A percentile compares a stretch with the other conserved stretches of the same genome.
These are phyloP conservation scores for Acronicta alni DNA, from an alignment of 2,888 invertebrate species.

Conservation along the genomic window DNA sequence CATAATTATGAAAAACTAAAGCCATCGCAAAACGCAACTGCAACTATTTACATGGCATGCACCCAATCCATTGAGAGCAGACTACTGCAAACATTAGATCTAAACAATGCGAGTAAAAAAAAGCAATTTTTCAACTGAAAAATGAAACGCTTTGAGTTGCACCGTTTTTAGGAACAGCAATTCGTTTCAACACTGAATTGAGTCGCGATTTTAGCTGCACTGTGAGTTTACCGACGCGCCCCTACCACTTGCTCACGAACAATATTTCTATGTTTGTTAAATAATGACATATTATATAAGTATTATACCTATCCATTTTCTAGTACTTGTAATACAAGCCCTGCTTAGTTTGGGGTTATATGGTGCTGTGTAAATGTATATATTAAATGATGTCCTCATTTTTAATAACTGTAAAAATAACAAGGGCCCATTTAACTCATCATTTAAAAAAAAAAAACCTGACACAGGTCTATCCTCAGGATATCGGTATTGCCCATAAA, in stretches of 20 bases:
- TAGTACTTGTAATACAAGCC: no score
- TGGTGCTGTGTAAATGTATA: no score
- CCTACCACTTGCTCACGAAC: constrained; percentile 36
- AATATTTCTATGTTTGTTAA: background rate
- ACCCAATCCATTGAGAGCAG: background rate
- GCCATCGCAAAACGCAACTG: background rate
- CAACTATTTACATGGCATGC: background rate
- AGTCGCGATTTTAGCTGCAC: constrained; percentile 61
- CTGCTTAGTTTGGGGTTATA: no score
- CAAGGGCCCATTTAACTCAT: no score
- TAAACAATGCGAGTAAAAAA: constrained; percentile 54
- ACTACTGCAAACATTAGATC: constrained; percentile 9
- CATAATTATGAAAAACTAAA: background rate
- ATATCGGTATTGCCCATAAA: no score
- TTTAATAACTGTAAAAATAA: no score
- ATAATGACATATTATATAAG: no score
- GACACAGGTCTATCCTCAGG: no score
- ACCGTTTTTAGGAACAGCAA: constrained; percentile 60
- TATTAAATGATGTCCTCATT: no score
- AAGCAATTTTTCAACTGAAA: constrained; percentile 62
- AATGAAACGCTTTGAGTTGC: constrained; percentile 67
- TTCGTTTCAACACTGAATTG: constrained; percentile 68
- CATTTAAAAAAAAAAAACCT: no score
- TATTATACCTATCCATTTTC: no score
- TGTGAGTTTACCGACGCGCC: constrained; percentile 40